Base-by-base conservation (phyloP, 2,113 vertebrate species). In the Rousettus leschenaultii region DNA sequence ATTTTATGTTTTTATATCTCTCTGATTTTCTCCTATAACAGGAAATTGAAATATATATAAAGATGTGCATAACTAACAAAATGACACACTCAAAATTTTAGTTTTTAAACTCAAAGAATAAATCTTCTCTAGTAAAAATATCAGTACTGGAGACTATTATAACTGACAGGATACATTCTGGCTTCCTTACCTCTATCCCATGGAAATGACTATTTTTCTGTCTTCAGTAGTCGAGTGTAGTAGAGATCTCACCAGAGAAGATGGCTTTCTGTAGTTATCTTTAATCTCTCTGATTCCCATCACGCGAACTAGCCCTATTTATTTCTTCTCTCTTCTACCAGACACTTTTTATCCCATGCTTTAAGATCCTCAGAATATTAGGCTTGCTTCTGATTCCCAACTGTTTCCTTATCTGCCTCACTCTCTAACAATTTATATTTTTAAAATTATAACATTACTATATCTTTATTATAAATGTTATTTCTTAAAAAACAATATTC, bases 31-130 rank as follows among this genome's bases (percentile, higher is more conserved):
- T 91, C 19, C 33, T 74, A 15, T 12, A n/a, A 51, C 11, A 57
- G 33, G 63, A 85, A 80, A 93, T 55, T 78, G 33, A 95, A 24
- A 87, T 33, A 75, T 84, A 59, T 66, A 66, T 48, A 43, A 87
- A 74, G 22, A 74, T n/a, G 70, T 84, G 15, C 40, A 84, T 71
- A 66, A 28, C 33, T 66, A 94, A n/a, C n/a, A 66, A 83, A 86
- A 77, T 59, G 4, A 51, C 15, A 48, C 14, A 12, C 12, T 87
- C 24, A 71, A 87, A 73, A 28, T 1, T n/a, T 61, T 68, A 33
- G 24, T 57, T 59, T 95, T 78, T 86, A 74, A 57, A 6, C 7
- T 4, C 33, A 66, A 30, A 78, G 11, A 66, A 24, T 43, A 24
- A 94, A 24, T n/a, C 22, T n/a, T 71, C 15, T 89, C n/a, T 59